Percentiles rank a stretch among this genome's conserved stretches.
These are phyloP conservation scores for Heteromyza rotundicornis DNA, from an alignment of 2,888 invertebrate genomes.

Conservation along the genomic window DNA sequence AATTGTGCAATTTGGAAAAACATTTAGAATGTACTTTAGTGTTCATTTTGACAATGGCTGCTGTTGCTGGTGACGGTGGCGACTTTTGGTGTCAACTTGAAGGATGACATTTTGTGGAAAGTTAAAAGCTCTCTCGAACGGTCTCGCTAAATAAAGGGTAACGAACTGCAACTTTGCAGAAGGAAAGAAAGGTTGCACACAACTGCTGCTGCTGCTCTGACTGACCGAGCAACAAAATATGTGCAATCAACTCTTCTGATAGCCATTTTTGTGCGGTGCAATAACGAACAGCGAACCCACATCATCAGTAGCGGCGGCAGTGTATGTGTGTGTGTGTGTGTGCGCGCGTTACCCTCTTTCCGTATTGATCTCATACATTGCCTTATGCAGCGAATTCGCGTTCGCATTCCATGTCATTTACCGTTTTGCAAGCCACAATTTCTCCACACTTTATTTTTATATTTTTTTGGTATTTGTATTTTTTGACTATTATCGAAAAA, in stretches of 20 bases:
- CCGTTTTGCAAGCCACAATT: not conserved
- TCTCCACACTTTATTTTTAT: not conserved
- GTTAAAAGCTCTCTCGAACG: not conserved
- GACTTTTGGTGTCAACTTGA: not conserved
- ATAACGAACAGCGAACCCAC: not conserved
- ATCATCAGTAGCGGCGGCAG: too few relatives aligned
- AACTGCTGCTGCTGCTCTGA: too few relatives aligned
- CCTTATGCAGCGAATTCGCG: too few relatives aligned
- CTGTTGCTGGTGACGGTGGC: not conserved
- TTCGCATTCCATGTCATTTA: not conserved
- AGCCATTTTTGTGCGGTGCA: not conserved
- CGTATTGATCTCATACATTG: too few relatives aligned
- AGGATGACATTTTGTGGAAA: not conserved
- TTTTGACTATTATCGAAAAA: too few relatives aligned
- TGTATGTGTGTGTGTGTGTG: too few relatives aligned
- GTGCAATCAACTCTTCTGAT: not conserved
- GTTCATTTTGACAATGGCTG: not conserved
- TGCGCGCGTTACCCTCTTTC: too few relatives aligned
- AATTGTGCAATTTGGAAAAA: not conserved
- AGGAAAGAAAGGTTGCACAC: too few relatives aligned
- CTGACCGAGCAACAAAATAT: too few relatives aligned
- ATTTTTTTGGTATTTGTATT: too few relatives aligned
- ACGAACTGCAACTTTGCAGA: too few relatives aligned
- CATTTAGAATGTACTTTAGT: not conserved
- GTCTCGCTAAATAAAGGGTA: not conserved